Evolutionary conservation across 92 coral and sea anemone genomes (phyloP), one percentile per base, ranked within the genome.

Genomic region (Bergia puertoricense): DNA sequence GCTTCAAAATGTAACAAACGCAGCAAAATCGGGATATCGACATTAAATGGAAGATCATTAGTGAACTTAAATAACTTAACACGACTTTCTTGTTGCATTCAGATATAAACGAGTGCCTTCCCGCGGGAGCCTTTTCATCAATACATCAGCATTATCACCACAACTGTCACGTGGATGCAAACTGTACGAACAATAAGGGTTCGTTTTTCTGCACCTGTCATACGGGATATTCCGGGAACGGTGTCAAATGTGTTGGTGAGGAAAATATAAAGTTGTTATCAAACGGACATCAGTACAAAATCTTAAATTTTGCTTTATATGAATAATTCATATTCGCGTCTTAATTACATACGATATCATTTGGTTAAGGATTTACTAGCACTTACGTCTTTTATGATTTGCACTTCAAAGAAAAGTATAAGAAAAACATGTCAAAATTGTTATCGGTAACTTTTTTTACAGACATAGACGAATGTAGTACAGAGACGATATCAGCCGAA

Each of bases 181-280:
- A 91, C 91, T 95, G 98, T 43, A 85, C 93, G 66, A 93, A 94
- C 95, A 93, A 92, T 88, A 90, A 90, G 82, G 98, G 98, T 50
- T 94, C 95, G 42, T 94, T 91, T 85, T 85, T 89, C 88, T 94
- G 98, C 59, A 91, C 95, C 66, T 94, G 98, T 81, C 69, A 62
- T 14, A 62, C 69, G 69, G 69, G 69, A 62, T 62, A 62, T 78
- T 93, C 95, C 13, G 98, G 98, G 88, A 86, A 94, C 85, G 97
- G 97, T 36, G 94, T 91, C 80, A 86, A 89, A 42, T 93, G 95
- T 86, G 89, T 81, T 46, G 94, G 94, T 92, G 67, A 76, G 80
- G 45, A 76, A 46, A 41, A 41, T 18, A 15, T 76, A 22, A 10
- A 10, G 18, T 11, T 54, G 44, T 1, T 43, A 38, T 40, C 5